Conservation (phyloP, 2,797 vertebrate genomes). For the Etheostoma perlongum region DNA sequence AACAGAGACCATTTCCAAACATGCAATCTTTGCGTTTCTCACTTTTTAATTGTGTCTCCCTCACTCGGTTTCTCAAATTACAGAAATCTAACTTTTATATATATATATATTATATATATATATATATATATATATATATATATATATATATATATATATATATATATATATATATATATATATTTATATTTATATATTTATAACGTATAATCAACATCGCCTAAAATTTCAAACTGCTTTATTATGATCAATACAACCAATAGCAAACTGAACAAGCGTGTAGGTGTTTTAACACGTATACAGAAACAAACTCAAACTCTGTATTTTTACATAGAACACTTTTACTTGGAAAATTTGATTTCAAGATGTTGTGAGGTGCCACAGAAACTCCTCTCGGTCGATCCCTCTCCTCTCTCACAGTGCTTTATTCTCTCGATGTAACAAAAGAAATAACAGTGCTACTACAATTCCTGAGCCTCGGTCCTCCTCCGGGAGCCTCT, state of each 20-base stretch:
- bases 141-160: no score
- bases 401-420: neutral
- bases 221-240: neutral
- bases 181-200: no score
- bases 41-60: neutral
- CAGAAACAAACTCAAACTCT: neutral
- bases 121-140: no score
- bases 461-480: slow-evolving; percentile 34
- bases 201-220: neutral
- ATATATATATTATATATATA: no score
- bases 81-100: neutral
- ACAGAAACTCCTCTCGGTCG: neutral
- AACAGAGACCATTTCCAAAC: neutral
- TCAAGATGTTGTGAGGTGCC: neutral
- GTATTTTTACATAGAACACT: neutral
- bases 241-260: neutral
- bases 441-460: slow-evolving; percentile 46
- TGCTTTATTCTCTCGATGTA: slow-evolving; percentile 22
- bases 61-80: neutral
- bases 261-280: neutral
- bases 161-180: no score
- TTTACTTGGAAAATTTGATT: neutral
- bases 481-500: slow-evolving; percentile 35
- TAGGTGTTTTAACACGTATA: neutral
- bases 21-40: neutral